Evolutionary conservation across 2,113 vertebrate species (phyloP).

Genomic region (Hemiprocne comata): DNA sequence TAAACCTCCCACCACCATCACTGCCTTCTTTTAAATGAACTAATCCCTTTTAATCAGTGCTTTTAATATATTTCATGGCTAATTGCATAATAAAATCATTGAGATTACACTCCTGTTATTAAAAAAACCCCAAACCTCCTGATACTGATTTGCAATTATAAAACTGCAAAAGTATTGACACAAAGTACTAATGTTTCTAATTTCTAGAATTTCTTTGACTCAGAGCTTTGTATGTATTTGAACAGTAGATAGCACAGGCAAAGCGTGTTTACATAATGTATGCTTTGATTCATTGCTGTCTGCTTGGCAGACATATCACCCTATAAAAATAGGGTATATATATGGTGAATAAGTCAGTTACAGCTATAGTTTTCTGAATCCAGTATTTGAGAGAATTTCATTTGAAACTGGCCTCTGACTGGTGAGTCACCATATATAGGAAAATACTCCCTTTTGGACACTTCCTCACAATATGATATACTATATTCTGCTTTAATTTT

Average conservation of each 20-base stretch:
- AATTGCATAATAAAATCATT: slow-evolving; percentile 69
- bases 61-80: slow-evolving; percentile 71
- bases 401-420: not conserved
- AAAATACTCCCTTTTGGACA: not conserved
- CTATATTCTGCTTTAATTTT: not conserved
- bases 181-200: slow-evolving; percentile 27
- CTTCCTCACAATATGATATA: not conserved
- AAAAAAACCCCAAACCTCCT: slow-evolving; percentile 41
- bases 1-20: not conserved
- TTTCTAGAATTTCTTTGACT: slow-evolving; percentile 43
- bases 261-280: not conserved
- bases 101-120: slow-evolving; percentile 56
- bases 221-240: slow-evolving; percentile 16
- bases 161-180: slow-evolving; percentile 68
- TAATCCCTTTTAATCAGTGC: slow-evolving; percentile 53
- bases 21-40: slow-evolving; percentile 17
- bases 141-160: slow-evolving; percentile 62
- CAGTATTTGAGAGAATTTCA: not conserved
- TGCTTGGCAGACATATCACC: not conserved
- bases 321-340: not conserved
- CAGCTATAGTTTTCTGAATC: not conserved
- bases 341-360: not conserved
- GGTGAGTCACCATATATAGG: not conserved
- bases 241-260: not conserved
- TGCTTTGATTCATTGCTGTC: not conserved